phyloP scores from a whole-genome alignment of 2,888 invertebrate genomes.

The Cylindroiulus punctatus region DNA sequence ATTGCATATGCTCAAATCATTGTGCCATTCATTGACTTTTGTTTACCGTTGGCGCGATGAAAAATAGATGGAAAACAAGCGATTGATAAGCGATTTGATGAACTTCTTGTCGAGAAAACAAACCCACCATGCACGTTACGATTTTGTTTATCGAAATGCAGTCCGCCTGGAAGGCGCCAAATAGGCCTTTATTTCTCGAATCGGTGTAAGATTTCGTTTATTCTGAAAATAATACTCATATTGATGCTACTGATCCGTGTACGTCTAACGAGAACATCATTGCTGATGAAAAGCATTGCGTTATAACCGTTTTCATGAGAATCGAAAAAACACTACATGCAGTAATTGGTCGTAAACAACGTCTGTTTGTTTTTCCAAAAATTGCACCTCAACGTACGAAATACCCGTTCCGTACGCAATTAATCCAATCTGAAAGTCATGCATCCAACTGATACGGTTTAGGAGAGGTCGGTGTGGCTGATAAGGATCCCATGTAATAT shows the following conservation, averaged over 20 bases:
- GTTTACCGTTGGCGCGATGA: not conserved
- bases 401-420: not conserved
- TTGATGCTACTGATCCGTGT: not conserved
- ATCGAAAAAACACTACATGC: not conserved
- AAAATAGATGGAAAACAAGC: not conserved
- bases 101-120: conserved; percentile 4
- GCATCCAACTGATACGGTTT: too few relatives aligned
- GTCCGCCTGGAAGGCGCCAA: not conserved
- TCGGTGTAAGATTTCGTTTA: not conserved
- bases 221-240: not conserved
- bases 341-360: not conserved
- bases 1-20: not conserved
- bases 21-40: conserved; percentile 7
- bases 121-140: not conserved
- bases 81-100: not conserved
- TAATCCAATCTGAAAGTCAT: not conserved
- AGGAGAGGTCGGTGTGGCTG: conserved; percentile 7
- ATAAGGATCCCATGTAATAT: not conserved
- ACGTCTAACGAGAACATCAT: not conserved
- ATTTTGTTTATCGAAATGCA: not conserved
- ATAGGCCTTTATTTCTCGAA: conserved; percentile 23
- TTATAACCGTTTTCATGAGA: not conserved
- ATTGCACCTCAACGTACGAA: not conserved
- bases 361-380: not conserved
- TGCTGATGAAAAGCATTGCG: not conserved